Evolutionary conservation across 2,113 vertebrate genomes (phyloP).

Genomic region (Menura novaehollandiae): DNA sequence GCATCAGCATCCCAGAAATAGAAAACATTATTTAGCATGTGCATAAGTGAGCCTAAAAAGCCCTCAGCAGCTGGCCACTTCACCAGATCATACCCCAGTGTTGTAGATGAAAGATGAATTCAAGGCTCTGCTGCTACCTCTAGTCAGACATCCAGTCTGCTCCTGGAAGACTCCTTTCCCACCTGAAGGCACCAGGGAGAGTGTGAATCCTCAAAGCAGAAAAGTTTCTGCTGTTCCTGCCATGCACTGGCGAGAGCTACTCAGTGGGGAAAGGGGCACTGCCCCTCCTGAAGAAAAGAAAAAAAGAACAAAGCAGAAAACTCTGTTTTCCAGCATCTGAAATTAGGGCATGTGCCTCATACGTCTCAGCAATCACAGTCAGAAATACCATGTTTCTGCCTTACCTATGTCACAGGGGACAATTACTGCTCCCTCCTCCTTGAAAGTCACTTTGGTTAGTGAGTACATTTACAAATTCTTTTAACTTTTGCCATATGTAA

Average conservation of each 20-base stretch:
- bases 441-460: neutral
- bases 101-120: neutral
- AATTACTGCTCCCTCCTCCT: neutral
- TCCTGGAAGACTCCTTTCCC: neutral
- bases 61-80: neutral
- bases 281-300: neutral
- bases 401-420: neutral
- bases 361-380: neutral
- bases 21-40: neutral
- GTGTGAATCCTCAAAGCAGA: neutral
- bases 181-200: neutral
- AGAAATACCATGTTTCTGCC: neutral
- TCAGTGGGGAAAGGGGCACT: accelerated
- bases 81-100: neutral
- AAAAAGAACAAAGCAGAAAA: neutral
- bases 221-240: neutral
- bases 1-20: neutral
- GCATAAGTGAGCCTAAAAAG: neutral
- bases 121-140: neutral
- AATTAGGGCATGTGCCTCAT: neutral
- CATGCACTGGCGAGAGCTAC: neutral
- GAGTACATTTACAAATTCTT: neutral
- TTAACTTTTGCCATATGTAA: neutral
- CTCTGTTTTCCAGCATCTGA: neutral
- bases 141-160: neutral